phyloP scores from a whole-genome alignment of 1,140 invertebrate genomes.

The Hypsibius dujardini region DNA sequence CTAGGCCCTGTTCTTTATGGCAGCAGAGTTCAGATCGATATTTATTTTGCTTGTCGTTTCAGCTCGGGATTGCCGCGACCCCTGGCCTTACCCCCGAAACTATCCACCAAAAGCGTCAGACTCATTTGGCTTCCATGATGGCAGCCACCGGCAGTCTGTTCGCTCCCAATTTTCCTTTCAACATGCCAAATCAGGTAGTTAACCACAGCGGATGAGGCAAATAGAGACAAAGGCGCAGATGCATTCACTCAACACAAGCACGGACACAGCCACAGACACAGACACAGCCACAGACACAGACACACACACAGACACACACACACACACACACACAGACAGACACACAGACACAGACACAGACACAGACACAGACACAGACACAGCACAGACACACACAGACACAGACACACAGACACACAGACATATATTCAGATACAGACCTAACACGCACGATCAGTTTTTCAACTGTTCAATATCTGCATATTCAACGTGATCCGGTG shows the following conservation, averaged over 20 bases:
- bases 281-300: too few relatives aligned
- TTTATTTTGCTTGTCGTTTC: constrained; percentile 21
- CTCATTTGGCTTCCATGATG: constrained; percentile 4
- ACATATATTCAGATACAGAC: neutral
- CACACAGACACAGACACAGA: too few relatives aligned
- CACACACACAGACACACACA: too few relatives aligned
- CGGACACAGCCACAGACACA: too few relatives aligned
- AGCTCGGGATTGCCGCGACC: constrained; percentile 18
- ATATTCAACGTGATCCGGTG: neutral
- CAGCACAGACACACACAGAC: too few relatives aligned
- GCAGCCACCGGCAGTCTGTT: constrained; percentile 5
- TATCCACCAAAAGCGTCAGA: constrained; percentile 21
- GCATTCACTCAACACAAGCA: too few relatives aligned
- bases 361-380: too few relatives aligned
- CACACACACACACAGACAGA: too few relatives aligned
- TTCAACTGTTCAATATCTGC: neutral
- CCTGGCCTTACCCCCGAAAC: constrained; percentile 17
- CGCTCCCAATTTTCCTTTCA: constrained; percentile 15
- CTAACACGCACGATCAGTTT: too few relatives aligned
- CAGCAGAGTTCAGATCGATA: constrained; percentile 17
- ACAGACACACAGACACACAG: neutral
- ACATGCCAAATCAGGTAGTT: constrained; percentile 21
- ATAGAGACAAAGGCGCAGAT: too few relatives aligned
- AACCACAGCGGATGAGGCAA: constrained; percentile 16
- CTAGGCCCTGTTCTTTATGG: too few relatives aligned